Percentiles rank a stretch among this genome's conserved stretches.
Evolutionary conservation across 2,888 invertebrate genomes (phyloP).

Genomic region (Ferrisia virgata): DNA sequence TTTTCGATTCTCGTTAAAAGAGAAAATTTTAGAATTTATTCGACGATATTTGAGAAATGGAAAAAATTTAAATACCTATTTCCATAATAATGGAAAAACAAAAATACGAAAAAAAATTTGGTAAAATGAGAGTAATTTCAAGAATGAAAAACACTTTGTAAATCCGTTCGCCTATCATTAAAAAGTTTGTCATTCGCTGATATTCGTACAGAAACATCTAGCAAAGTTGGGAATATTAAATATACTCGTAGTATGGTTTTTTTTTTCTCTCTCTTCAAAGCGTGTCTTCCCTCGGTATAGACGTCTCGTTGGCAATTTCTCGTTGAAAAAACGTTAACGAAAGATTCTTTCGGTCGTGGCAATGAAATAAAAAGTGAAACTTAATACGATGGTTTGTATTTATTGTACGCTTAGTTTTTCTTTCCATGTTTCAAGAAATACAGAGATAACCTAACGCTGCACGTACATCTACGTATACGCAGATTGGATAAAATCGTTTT

Average conservation of each 20-base stretch:
- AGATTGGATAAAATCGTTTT: constrained; percentile 2
- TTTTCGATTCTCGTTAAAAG: background rate
- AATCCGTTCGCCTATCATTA: background rate
- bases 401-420: background rate
- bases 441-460: too few species aligned
- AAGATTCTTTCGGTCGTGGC: background rate
- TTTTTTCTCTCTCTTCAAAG: background rate
- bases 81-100: background rate
- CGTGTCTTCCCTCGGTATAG: background rate
- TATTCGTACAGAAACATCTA: background rate
- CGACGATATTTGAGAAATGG: background rate
- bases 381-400: constrained; percentile 5
- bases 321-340: background rate
- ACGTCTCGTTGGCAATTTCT: background rate
- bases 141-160: background rate
- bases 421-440: background rate
- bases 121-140: background rate
- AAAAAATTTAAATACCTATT: background rate
- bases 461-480: too few species aligned
- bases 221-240: background rate
- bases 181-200: background rate
- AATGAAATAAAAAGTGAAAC: constrained; percentile 10
- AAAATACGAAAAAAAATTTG: background rate
- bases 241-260: background rate
- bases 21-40: background rate